Conservation (phyloP, 1,140 invertebrate genomes). For the Diorhabda sublineata region DNA sequence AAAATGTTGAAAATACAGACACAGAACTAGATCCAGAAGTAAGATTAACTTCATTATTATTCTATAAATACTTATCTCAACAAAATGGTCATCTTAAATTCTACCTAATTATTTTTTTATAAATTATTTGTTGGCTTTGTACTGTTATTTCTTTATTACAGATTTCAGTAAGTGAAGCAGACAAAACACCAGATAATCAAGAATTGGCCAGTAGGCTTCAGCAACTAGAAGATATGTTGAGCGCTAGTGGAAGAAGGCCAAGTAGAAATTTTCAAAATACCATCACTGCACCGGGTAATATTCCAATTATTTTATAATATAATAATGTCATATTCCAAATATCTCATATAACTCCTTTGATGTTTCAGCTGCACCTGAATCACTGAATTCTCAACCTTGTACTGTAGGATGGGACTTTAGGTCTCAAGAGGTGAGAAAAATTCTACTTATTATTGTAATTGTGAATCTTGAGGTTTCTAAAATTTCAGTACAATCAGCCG, state of each 20-base stretch:
- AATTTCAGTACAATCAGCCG: conserved; percentile 2
- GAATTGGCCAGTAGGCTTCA: conserved; percentile 29
- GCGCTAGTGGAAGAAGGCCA: conserved; percentile 28
- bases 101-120: too few relatives aligned
- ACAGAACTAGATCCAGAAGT: too few relatives aligned
- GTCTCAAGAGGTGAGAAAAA: conserved; percentile 20
- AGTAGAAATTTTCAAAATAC: conserved; percentile 24
- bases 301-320: background rate
- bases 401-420: conserved; percentile 54
- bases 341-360: background rate
- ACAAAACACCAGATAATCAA: conserved; percentile 7
- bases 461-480: background rate
- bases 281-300: conserved; percentile 12
- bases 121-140: too few relatives aligned
- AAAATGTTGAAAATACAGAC: background rate
- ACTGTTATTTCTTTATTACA: background rate
- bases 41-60: too few relatives aligned
- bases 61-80: too few relatives aligned
- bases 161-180: background rate
- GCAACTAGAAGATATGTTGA: conserved; percentile 38
- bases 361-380: conserved; percentile 19
- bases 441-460: background rate
- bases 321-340: background rate
- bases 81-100: too few relatives aligned
- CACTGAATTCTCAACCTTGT: conserved; percentile 50